These are phyloP conservation scores for Thomomys bottae DNA, from an alignment of 2,113 vertebrate species.

Conservation along the genomic window DNA sequence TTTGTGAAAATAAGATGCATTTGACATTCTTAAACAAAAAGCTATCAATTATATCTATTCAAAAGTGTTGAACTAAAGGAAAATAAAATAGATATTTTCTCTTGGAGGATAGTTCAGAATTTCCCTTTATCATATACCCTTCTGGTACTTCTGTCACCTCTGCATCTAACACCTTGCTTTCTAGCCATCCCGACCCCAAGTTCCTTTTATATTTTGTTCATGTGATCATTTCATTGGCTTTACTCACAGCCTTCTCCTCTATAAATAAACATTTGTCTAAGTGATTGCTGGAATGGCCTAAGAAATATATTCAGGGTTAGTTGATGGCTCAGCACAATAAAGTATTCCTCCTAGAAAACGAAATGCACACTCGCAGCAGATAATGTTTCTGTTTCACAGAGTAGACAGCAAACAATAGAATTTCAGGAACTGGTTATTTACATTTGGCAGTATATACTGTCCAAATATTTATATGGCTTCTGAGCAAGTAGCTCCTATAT, in stretches of 20 bases:
- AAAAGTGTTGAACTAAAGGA: not conserved
- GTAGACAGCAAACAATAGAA: not conserved
- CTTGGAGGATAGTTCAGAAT: not conserved
- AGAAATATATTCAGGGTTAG: not conserved
- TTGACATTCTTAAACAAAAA: not conserved
- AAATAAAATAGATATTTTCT: not conserved
- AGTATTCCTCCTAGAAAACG: not conserved
- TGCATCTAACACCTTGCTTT: not conserved
- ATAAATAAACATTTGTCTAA: not conserved
- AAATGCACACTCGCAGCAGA: not conserved
- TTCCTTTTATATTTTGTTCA: not conserved
- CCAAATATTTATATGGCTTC: not conserved
- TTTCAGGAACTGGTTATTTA: not conserved
- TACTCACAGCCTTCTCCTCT: not conserved
- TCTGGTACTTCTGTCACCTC: not conserved
- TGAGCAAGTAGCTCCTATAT: not conserved
- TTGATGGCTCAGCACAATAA: not conserved
- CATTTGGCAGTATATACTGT: not conserved
- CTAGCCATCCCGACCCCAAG: rapidly evolving
- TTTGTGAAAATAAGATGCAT: not conserved
- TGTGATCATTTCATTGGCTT: not conserved
- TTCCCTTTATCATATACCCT: not conserved
- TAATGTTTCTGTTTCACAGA: not conserved
- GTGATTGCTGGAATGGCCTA: not conserved
- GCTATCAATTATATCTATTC: not conserved